Evolutionary conservation across 2,888 invertebrate species (phyloP).

Genomic region (Drosophila fungiperda): DNA sequence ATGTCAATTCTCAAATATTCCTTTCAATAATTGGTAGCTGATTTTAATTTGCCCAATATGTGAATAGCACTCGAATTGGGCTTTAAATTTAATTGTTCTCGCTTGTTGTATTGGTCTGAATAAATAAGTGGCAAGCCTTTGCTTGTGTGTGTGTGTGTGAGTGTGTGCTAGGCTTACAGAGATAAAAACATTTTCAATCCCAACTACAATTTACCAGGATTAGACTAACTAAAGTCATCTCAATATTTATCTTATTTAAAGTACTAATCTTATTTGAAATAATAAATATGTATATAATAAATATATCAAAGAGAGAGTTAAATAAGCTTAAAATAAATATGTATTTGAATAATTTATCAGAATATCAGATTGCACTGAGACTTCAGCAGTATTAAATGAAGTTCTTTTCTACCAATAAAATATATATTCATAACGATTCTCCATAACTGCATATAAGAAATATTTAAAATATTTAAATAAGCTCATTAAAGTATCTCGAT

Average conservation of each 20-base stretch:
- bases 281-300: too few relatives aligned
- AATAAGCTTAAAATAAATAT: not conserved
- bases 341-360: not conserved
- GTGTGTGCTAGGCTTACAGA: slow-evolving; percentile 11
- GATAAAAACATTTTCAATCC: not conserved
- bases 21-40: slow-evolving; percentile 49
- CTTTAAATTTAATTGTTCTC: slow-evolving; percentile 64
- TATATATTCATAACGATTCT: not conserved
- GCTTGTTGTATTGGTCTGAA: slow-evolving; percentile 57
- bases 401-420: not conserved
- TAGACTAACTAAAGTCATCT: not conserved
- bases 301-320: too few relatives aligned
- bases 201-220: not conserved
- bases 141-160: not conserved
- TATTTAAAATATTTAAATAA: not conserved
- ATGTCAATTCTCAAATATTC: slow-evolving; percentile 38
- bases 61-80: slow-evolving; percentile 30
- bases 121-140: slow-evolving; percentile 57
- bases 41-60: slow-evolving; percentile 66
- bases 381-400: not conserved
- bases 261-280: too few relatives aligned
- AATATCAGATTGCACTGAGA: not conserved
- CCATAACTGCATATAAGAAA: not conserved
- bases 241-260: not conserved
- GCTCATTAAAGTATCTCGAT: not conserved